phyloP scores from a whole-genome alignment of 2,797 vertebrate genomes.

The Nasua narica region DNA sequence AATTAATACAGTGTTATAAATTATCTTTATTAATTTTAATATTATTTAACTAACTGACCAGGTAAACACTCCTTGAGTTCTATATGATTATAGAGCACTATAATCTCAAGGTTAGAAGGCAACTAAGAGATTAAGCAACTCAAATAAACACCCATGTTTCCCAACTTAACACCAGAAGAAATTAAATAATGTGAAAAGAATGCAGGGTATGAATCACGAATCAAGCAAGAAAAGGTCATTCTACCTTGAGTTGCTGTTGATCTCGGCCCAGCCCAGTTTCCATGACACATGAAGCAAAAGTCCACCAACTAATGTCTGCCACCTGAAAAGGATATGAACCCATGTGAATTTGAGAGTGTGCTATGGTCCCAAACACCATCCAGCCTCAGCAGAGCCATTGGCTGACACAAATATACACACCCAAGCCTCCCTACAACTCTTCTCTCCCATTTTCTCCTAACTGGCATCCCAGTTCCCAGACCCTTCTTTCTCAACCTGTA shows the following conservation, averaged over 20 bases:
- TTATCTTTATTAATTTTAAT: background rate
- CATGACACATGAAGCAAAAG: slow-evolving; percentile 90
- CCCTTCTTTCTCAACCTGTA: background rate
- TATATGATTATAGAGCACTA: slow-evolving; percentile 1
- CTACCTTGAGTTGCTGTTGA: slow-evolving; percentile 90
- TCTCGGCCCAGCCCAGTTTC: slow-evolving; percentile 94
- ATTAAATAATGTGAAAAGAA: background rate
- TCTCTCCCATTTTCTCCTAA: background rate
- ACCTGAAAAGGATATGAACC: slow-evolving; percentile 82
- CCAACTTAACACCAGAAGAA: background rate
- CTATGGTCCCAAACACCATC: background rate
- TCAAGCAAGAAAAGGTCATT: background rate
- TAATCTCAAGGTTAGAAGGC: background rate
- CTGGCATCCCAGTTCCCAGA: background rate
- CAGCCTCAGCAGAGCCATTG: rapidly evolving
- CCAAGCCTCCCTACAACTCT: background rate
- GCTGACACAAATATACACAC: background rate
- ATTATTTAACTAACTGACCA: background rate
- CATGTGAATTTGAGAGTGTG: background rate
- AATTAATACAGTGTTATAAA: background rate
- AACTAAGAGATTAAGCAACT: background rate
- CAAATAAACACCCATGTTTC: background rate
- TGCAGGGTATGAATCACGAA: background rate
- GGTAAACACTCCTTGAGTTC: background rate
- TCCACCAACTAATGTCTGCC: slow-evolving; percentile 93